Conservation (phyloP, 2,113 vertebrate genomes). For the Dromas ardeola region DNA sequence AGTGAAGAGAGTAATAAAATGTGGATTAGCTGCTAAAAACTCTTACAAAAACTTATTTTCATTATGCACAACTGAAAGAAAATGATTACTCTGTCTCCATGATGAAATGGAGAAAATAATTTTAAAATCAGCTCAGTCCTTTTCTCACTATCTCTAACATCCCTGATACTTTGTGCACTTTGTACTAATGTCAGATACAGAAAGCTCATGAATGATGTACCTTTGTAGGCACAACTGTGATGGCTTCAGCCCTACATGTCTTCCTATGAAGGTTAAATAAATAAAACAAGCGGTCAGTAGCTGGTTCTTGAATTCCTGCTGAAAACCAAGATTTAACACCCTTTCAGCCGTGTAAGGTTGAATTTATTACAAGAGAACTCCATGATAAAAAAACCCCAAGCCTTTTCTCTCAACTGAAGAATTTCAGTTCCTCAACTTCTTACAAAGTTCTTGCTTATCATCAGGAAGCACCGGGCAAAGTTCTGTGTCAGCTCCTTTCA, state of each 20-base stretch:
- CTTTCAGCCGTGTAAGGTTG: not conserved
- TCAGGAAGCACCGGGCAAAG: not conserved
- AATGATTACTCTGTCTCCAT: conserved; percentile 29
- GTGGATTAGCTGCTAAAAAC: conserved; percentile 39
- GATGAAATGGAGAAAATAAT: conserved; percentile 46
- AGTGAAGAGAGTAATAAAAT: conserved; percentile 51
- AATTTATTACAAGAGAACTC: conserved; percentile 28
- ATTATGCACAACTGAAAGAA: conserved; percentile 14
- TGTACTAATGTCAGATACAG: not conserved
- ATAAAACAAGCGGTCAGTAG: conserved; percentile 12
- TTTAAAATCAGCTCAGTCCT: conserved; percentile 43
- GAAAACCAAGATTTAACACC: not conserved
- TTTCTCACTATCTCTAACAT: not conserved
- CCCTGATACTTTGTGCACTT: not conserved
- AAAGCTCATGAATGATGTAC: conserved; percentile 23
- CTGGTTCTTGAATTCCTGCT: conserved; percentile 32
- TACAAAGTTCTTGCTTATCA: not conserved
- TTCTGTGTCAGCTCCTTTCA: not conserved
- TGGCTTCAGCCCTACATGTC: not conserved
- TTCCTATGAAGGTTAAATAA: conserved; percentile 52
- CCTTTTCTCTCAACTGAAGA: not conserved
- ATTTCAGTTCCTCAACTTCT: not conserved
- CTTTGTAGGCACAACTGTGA: conserved; percentile 32
- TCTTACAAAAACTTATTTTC: conserved; percentile 10
- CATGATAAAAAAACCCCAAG: not conserved